These are phyloP conservation scores for Euwallacea fornicatus DNA, from an alignment of 1,140 invertebrate species.

Conservation along the genomic window DNA sequence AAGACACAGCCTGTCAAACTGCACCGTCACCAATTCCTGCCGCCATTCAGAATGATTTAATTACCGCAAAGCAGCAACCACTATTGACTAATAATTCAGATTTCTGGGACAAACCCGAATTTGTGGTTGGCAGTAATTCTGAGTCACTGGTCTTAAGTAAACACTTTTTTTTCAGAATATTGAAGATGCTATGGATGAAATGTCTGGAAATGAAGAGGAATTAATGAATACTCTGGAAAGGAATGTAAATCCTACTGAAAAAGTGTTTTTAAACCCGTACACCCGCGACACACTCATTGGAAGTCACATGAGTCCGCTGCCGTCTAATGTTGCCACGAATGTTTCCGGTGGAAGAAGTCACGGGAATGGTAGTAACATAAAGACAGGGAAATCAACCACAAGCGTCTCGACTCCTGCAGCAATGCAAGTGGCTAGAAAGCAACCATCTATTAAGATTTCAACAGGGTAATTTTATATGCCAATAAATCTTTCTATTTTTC, in stretches of 20 bases:
- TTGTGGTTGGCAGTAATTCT: constrained; percentile 30
- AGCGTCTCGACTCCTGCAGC: background rate
- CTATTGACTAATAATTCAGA: constrained; percentile 3
- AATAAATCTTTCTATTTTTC: no score
- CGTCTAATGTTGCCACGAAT: background rate
- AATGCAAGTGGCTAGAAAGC: background rate
- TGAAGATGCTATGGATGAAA: constrained; percentile 1
- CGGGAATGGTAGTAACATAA: background rate
- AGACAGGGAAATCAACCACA: background rate
- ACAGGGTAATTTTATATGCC: no score
- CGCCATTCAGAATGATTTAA: background rate
- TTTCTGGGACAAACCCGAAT: constrained; percentile 44
- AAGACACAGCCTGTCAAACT: background rate
- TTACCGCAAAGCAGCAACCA: background rate
- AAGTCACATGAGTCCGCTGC: background rate
- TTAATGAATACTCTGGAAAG: constrained; percentile 16
- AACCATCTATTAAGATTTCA: background rate
- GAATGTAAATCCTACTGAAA: background rate
- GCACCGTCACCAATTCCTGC: background rate
- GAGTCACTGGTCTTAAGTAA: background rate
- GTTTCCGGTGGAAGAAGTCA: background rate
- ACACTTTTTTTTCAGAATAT: background rate
- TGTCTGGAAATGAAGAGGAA: constrained; percentile 9
- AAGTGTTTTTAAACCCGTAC: constrained; percentile 19
- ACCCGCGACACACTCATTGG: constrained; percentile 8